phyloP scores from a whole-genome alignment of 2,888 invertebrate species.

The Ormyrus labotus region DNA sequence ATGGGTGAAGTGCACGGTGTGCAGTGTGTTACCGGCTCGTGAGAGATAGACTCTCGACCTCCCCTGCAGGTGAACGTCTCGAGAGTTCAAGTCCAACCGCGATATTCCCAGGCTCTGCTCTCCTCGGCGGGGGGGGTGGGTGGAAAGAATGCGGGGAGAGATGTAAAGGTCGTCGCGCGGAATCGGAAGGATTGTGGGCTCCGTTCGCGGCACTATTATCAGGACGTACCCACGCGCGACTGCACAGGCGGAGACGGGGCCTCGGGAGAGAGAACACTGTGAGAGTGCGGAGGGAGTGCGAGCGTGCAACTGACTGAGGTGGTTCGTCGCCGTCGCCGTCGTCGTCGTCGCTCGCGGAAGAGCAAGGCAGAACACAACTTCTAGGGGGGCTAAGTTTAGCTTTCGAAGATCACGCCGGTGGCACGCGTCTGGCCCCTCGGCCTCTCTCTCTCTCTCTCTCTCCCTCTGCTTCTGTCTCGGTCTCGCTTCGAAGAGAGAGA shows the following conservation, averaged over 20 bases:
- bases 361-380: neutral
- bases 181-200: no score
- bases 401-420: constrained; percentile 41
- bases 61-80: no score
- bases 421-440: constrained; percentile 12
- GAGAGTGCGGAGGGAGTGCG: neutral
- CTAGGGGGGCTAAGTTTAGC: constrained; percentile 40
- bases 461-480: constrained; percentile 4
- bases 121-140: no score
- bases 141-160: no score
- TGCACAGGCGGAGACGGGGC: neutral
- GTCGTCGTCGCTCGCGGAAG: constrained; percentile 23
- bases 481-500: neutral
- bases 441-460: neutral
- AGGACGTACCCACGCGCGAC: neutral
- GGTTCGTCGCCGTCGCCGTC: constrained; percentile 4
- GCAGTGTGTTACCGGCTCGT: no score
- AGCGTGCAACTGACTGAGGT: neutral
- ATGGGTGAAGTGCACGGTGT: no score
- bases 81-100: no score
- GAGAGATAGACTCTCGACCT: no score
- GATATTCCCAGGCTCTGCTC: no score
- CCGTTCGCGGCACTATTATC: neutral
- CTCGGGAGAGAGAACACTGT: constrained; percentile 14
- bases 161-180: no score